phyloP scores from a whole-genome alignment of 2,888 invertebrate species.

The Lydus trimaculatus region DNA sequence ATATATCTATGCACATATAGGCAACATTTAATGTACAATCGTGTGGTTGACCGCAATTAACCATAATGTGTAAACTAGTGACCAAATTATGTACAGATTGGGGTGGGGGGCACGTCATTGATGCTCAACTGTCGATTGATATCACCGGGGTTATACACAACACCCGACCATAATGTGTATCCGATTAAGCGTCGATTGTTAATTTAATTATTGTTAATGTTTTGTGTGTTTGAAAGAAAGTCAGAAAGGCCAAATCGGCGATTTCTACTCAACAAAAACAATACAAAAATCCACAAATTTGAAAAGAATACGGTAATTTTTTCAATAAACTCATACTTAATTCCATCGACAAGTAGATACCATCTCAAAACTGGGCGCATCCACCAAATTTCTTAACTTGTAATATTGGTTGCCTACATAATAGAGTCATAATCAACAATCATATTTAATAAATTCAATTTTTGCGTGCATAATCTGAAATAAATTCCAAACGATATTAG shows the following conservation, averaged over 20 bases:
- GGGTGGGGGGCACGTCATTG: slow-evolving; percentile 56
- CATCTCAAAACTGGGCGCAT: not conserved
- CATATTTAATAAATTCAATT: slow-evolving; percentile 21
- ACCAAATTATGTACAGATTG: slow-evolving; percentile 61
- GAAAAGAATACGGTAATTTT: not conserved
- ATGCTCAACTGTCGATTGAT: slow-evolving; percentile 58
- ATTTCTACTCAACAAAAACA: not conserved
- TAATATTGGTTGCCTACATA: slow-evolving; percentile 41
- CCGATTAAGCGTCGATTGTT: slow-evolving; percentile 14
- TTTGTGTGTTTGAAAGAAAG: not conserved
- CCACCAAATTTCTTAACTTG: slow-evolving; percentile 39
- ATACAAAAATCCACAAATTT: not conserved
- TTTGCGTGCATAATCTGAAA: slow-evolving; percentile 21
- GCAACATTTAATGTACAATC: slow-evolving; percentile 58
- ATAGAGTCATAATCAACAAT: not conserved
- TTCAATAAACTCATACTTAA: not conserved
- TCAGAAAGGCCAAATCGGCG: not conserved
- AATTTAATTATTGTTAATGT: slow-evolving; percentile 25
- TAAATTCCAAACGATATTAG: slow-evolving; percentile 56
- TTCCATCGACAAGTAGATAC: not conserved
- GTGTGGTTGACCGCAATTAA: slow-evolving; percentile 61
- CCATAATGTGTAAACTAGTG: slow-evolving; percentile 63
- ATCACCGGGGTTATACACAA: slow-evolving; percentile 40
- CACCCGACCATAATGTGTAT: slow-evolving; percentile 7
- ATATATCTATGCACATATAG: not conserved